Evolutionary conservation across 2,888 invertebrate genomes (phyloP).

Genomic region (Anarsia innoxiella): DNA sequence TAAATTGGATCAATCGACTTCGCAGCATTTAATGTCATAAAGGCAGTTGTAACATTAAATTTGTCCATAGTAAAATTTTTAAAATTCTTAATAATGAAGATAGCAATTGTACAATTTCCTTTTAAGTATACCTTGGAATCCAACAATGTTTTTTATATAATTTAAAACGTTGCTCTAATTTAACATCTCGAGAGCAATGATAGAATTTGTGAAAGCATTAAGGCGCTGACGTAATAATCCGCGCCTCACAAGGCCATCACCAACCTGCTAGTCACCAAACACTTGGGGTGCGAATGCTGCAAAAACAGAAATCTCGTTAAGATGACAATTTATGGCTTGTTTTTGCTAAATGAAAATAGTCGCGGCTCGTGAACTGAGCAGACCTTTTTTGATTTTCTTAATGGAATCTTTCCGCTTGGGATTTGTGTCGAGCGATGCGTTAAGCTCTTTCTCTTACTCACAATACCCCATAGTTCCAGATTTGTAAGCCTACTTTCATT

Average conservation of each 20-base stretch:
- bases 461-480: conserved; percentile 40
- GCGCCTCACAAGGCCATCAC: conserved; percentile 35
- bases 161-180: too few species aligned
- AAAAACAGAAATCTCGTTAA: conserved; percentile 75
- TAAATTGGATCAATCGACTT: too few species aligned
- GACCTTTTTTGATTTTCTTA: conserved; percentile 75
- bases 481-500: conserved; percentile 33
- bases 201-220: conserved; percentile 12
- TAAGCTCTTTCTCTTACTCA: conserved; percentile 54
- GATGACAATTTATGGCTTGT: conserved; percentile 76
- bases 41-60: too few species aligned
- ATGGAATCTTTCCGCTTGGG: conserved; percentile 73
- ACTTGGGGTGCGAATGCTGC: conserved; percentile 64
- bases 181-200: too few species aligned
- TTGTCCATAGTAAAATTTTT: too few species aligned
- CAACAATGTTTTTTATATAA: too few species aligned
- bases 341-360: conserved; percentile 76
- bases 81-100: too few species aligned
- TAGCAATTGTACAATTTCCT: too few species aligned
- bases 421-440: conserved; percentile 65
- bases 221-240: conserved; percentile 45
- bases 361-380: conserved; percentile 63
- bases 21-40: too few species aligned
- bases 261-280: conserved; percentile 47
- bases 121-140: too few species aligned